A percentile compares a stretch with the other conserved stretches of the same genome.
Conservation (phyloP, 2,113 vertebrate genomes). For the Rhinolophus sinicus region DNA sequence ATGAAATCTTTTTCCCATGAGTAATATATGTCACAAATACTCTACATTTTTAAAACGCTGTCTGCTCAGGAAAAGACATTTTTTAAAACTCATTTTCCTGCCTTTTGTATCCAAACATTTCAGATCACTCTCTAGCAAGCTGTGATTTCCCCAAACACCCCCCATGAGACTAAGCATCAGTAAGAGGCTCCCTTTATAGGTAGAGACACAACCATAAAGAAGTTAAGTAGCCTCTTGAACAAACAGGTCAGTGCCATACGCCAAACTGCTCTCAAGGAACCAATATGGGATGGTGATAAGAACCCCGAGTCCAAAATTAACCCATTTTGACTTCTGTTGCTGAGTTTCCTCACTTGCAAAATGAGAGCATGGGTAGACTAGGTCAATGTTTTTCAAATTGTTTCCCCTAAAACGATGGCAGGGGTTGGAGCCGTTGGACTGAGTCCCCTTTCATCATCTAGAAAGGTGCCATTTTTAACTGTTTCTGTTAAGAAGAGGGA, state of each 20-base stretch:
- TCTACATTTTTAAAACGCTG: neutral
- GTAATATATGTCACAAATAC: neutral
- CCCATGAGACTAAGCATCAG: neutral
- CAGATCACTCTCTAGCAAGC: neutral
- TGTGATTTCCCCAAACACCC: neutral
- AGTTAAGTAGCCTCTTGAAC: neutral
- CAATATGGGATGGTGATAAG: neutral
- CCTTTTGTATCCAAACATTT: neutral
- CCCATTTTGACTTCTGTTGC: neutral
- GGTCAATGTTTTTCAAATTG: neutral
- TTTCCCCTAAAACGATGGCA: neutral
- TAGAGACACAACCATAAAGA: neutral
- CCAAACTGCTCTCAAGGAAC: neutral
- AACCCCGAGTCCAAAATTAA: neutral
- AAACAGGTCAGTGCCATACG: too few relatives aligned
- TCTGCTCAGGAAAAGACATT: neutral
- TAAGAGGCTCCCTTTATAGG: neutral
- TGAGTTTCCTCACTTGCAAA: neutral
- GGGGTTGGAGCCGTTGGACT: neutral
- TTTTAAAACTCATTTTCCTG: neutral
- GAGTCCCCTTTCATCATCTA: neutral
- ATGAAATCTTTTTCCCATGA: neutral
- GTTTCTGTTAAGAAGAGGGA: neutral
- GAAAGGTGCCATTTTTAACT: neutral
- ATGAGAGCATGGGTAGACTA: neutral